Percentiles rank a stretch among this genome's conserved stretches.
These are phyloP conservation scores for Platycnemis pennipes DNA, from an alignment of 2,888 invertebrate species.

Conservation along the genomic window DNA sequence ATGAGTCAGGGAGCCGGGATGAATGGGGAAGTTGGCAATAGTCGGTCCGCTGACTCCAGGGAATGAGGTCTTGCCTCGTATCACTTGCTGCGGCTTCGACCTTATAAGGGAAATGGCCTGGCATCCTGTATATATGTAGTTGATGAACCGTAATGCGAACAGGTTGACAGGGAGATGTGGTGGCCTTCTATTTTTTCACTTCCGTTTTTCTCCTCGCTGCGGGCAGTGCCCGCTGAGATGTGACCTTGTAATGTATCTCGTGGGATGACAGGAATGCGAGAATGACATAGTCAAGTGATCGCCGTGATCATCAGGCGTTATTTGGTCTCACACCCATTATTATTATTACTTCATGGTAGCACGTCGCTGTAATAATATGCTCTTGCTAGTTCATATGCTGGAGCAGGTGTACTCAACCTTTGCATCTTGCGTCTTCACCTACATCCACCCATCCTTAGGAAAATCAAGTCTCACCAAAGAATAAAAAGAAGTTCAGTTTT, in stretches of 20 bases:
- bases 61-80: neutral
- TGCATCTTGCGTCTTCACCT: no score
- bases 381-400: no score
- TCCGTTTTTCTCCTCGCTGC: neutral
- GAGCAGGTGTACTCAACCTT: no score
- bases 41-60: conserved; percentile 1
- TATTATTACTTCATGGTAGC: neutral
- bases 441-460: no score
- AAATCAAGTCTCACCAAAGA: no score
- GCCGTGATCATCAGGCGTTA: neutral
- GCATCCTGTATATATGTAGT: neutral
- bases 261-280: neutral
- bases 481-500: no score
- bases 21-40: neutral
- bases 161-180: neutral
- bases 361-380: neutral
- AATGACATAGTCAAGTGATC: neutral
- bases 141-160: neutral
- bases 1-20: neutral
- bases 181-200: neutral
- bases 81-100: neutral
- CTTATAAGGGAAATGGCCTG: neutral
- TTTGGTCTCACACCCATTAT: neutral
- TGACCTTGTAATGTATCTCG: neutral
- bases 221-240: neutral